Evolutionary conservation across 2,888 invertebrate species (phyloP), one percentile per base, ranked within the genome.

Genomic region (Drosophila cognata): DNA sequence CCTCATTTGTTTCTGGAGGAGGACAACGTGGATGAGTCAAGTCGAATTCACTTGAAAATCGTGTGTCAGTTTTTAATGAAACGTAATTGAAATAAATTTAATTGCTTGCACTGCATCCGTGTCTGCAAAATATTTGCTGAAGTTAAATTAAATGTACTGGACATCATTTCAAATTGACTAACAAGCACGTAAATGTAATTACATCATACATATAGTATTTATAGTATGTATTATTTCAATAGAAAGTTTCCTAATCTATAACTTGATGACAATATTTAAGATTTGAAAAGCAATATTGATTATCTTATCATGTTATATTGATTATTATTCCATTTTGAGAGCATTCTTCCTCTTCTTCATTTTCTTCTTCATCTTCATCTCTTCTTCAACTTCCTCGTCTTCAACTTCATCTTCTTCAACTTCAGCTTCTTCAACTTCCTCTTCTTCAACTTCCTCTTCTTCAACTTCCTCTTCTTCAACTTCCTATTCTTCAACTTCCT

Each of bases 31-130:
- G n/a, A 8, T 16, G 21, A 25, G 25, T 53, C 58, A 31, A 58
- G 16, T 51, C 38, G 52, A 52, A 31, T 63, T 55, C 60, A 43
- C 55, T 43, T 13, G 58, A 33, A 61, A 77, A 80, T 76, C 82
- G 84, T 87, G 84, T 84, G 78, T 78, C 80, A 80, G 80, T 69
- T 68, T 81, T 84, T 77, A 88, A 84, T 77, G 82, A 88, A 85
- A 74, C 79, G 75, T 87, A 88, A 85, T 88, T 84, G 85, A 82
- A 83, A 77, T 84, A 65, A 84, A 82, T 81, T 78, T 69, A 75
- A 78, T 78, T 74, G 65, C 72, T 76, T 51, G 38, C 81, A 71
- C 61, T 68, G 74, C 71, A 64, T 52, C 57, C 62, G 48, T 52
- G 38, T 21, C 43, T 41, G 48, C 67, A 77, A n/a, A 21, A 52